Conservation (phyloP, 1,140 invertebrate genomes). For the Dendroctonus ponderosae region DNA sequence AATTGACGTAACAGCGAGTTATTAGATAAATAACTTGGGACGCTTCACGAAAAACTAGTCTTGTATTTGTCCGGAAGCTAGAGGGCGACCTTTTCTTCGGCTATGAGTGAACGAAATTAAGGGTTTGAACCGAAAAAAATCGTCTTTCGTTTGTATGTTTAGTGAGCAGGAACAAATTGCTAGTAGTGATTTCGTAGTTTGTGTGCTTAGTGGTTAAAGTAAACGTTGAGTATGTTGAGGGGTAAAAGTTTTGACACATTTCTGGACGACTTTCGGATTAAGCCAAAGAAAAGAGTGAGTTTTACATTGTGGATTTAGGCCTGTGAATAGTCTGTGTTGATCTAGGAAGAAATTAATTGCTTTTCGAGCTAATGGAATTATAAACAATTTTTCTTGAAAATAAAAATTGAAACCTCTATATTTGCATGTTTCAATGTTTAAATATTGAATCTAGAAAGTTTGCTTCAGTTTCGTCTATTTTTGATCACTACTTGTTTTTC, state of each 20-base stretch:
- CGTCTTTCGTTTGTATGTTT: conserved; percentile 2
- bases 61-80: conserved; percentile 7
- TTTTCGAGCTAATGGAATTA: too few species aligned
- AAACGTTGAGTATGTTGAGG: conserved; percentile 9
- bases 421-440: too few species aligned
- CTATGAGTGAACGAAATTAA: not conserved
- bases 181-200: not conserved
- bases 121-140: not conserved
- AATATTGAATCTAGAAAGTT: too few species aligned
- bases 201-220: conserved; percentile 1
- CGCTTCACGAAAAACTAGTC: conserved; percentile 4
- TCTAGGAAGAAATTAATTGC: too few species aligned
- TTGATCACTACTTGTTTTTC: too few species aligned
- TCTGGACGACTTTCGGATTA: conserved; percentile 24
- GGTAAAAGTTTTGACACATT: conserved; percentile 26
- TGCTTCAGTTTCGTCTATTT: too few species aligned
- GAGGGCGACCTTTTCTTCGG: not conserved
- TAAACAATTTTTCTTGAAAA: too few species aligned
- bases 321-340: too few species aligned
- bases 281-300: conserved; percentile 23
- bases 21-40: conserved; percentile 22
- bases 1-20: conserved; percentile 24
- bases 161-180: conserved; percentile 1
- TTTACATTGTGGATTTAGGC: not conserved
- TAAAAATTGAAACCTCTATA: too few species aligned